phyloP scores from a whole-genome alignment of 2,797 vertebrate genomes.

The Spondyliosoma cantharus region DNA sequence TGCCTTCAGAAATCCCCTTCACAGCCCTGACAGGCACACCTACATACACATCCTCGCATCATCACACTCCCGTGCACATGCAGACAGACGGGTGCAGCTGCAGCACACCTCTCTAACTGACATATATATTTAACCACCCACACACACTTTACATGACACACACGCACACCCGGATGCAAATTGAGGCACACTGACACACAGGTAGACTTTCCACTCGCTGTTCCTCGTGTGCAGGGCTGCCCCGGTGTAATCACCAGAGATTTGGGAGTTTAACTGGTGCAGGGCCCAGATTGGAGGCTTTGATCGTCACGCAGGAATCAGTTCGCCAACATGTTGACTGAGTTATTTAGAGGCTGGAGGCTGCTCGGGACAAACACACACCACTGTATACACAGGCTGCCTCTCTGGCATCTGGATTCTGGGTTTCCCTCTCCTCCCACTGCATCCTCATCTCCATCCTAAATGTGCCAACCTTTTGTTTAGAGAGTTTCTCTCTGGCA shows the following conservation, averaged over 20 bases:
- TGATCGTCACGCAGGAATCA: constrained; percentile 49
- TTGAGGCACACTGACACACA: constrained; percentile 49
- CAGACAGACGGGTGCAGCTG: constrained; percentile 70
- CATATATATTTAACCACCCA: constrained; percentile 78
- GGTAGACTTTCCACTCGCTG: constrained; percentile 32
- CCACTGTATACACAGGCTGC: constrained; percentile 7
- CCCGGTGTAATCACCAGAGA: constrained; percentile 38
- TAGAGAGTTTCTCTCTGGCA: constrained; percentile 72
- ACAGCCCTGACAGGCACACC: constrained; percentile 61
- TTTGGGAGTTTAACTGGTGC: constrained; percentile 46
- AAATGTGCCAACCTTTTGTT: constrained; percentile 74
- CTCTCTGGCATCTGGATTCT: constrained; percentile 47
- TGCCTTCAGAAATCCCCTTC: constrained; percentile 60
- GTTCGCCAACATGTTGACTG: constrained; percentile 52
- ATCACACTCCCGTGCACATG: constrained; percentile 61
- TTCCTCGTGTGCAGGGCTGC: constrained; percentile 38
- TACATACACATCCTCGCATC: constrained; percentile 57
- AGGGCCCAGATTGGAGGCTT: constrained; percentile 52
- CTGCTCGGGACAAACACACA: constrained; percentile 49
- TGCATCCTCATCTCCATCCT: constrained; percentile 57
- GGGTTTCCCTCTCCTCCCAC: constrained; percentile 58
- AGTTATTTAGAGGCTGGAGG: constrained; percentile 60
- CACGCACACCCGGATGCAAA: constrained; percentile 49
- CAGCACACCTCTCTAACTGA: constrained; percentile 65
- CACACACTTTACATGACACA: constrained; percentile 52